A percentile compares a stretch with the other conserved stretches of the same genome.
These are phyloP conservation scores for Ivindomyrus marchei DNA, from an alignment of 2,113 vertebrate genomes.

Conservation along the genomic window DNA sequence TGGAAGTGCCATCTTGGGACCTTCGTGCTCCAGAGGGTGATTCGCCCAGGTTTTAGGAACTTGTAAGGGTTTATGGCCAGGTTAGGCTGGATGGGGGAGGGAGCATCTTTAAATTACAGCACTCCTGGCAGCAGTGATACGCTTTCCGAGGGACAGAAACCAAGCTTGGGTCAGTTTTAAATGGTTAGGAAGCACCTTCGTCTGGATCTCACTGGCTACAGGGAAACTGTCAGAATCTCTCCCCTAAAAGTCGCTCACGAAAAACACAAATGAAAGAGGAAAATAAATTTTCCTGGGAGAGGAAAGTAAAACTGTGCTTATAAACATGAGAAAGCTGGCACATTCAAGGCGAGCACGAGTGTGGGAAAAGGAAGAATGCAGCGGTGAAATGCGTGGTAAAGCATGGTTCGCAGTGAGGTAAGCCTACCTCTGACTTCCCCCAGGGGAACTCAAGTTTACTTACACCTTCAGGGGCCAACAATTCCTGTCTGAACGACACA, in stretches of 20 bases:
- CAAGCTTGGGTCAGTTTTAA: neutral
- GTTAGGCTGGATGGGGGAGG: neutral
- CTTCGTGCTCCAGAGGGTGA: neutral
- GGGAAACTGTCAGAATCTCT: neutral
- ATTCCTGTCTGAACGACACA: neutral
- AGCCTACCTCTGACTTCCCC: neutral
- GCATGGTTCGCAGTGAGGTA: neutral
- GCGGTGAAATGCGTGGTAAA: slow-evolving; percentile 6
- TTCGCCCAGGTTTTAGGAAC: neutral
- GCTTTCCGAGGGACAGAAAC: neutral
- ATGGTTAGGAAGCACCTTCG: neutral
- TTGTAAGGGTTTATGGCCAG: slow-evolving; percentile 24
- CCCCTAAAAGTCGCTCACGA: neutral
- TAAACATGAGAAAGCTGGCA: slow-evolving; percentile 5
- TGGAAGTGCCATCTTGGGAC: neutral
- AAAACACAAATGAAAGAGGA: neutral
- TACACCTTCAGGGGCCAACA: neutral
- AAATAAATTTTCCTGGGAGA: neutral
- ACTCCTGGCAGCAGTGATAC: neutral
- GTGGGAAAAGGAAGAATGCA: slow-evolving; percentile 15
- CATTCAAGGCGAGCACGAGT: slow-evolving; percentile 6
- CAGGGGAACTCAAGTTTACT: neutral
- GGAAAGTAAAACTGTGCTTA: slow-evolving; percentile 12
- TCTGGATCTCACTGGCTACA: neutral
- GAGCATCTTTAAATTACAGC: slow-evolving; percentile 25